Evolutionary conservation across 2,113 vertebrate genomes (phyloP).

Genomic region (Amazona guildingii): DNA sequence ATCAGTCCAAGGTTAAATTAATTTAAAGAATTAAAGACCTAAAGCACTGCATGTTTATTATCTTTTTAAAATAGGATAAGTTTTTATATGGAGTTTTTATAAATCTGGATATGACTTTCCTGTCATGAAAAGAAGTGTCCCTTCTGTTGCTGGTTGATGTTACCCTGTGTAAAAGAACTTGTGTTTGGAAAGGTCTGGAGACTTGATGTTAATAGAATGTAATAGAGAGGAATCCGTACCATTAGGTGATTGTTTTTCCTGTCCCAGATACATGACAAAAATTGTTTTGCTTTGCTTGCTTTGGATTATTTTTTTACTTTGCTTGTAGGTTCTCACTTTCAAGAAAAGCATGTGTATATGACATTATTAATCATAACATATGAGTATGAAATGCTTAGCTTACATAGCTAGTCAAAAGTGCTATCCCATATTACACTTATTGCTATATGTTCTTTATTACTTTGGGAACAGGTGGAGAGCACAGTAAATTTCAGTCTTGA

Average conservation of each 20-base stretch:
- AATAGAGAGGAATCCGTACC: neutral
- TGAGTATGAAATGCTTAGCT: neutral
- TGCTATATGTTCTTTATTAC: neutral
- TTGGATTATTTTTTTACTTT: neutral
- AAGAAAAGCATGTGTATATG: neutral
- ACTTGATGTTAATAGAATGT: neutral
- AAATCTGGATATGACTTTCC: neutral
- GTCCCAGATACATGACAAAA: neutral
- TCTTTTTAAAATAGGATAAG: accelerated
- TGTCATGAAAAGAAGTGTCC: neutral
- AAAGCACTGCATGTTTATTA: neutral
- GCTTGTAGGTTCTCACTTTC: neutral
- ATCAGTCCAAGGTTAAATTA: neutral
- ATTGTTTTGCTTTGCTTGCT: neutral
- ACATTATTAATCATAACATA: neutral
- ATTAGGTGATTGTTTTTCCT: neutral
- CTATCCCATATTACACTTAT: neutral
- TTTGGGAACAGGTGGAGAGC: neutral
- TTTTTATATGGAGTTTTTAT: neutral
- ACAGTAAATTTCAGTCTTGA: neutral
- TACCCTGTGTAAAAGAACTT: neutral
- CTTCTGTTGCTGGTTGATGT: neutral
- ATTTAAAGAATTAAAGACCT: neutral
- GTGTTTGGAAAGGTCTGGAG: neutral
- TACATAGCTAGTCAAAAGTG: neutral